Base-by-base conservation (phyloP, 2,888 invertebrate species). In the Dasypolia templi region DNA sequence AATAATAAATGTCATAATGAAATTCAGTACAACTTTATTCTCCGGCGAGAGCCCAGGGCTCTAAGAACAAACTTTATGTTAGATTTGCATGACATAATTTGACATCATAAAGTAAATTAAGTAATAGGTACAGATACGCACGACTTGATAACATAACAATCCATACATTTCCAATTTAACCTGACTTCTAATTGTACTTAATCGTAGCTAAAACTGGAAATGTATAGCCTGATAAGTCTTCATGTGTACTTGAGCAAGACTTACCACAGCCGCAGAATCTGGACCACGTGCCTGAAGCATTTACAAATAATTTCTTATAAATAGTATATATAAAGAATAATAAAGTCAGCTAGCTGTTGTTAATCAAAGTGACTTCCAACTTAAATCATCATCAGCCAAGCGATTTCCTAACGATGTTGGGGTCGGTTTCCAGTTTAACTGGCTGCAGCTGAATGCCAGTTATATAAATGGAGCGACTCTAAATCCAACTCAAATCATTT, bases 201-300 rank as follows among this genome's bases (percentile, higher is more conserved):
- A n/a, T n/a, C n/a, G n/a, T n/a, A n/a, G n/a, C n/a, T n/a, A n/a
- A n/a, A n/a, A n/a, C n/a, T n/a, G n/a, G n/a, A n/a, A n/a, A n/a
- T n/a, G n/a, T n/a, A n/a, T n/a, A n/a, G n/a, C n/a, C n/a, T n/a
- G n/a, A n/a, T n/a, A n/a, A n/a, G n/a, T n/a, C n/a, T n/a, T n/a
- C n/a, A n/a, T n/a, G n/a, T 3, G 35, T 39, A 39, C 12, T 26
- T 29, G 19, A 44, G 22, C 4, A 17, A 0, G 5, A 51, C 75
- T 68, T 44, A 79, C 78, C 64, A 79, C 59, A 12, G 78, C 59
- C 0, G 78, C 67, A 35, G 78, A 81, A 75, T 81, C 78, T 35
- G 6, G 3, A 22, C 78, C 78, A 0, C 7, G 39, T 7, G 78
- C 14, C 81, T 79, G 51, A 26, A 72, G 39, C 2, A 58, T 66